Evolutionary conservation across 2,113 vertebrate genomes (phyloP).

Genomic region (Nematolebias whitei): DNA sequence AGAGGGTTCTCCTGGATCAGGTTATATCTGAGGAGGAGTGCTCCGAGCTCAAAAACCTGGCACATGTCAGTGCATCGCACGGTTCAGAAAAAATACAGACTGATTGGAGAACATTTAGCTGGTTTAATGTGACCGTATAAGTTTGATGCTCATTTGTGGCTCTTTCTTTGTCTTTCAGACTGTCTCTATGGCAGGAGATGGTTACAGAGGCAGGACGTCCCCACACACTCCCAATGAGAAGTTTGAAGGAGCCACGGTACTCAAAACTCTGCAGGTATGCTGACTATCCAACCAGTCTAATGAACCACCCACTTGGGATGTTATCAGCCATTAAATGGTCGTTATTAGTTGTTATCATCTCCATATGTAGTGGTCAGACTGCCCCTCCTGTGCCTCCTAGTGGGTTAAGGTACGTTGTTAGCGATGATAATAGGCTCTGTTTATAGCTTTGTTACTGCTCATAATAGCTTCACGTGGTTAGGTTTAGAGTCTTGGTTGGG

Average conservation of each 20-base stretch:
- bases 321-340: too few relatives aligned
- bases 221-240: conserved; percentile 96
- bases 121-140: background rate
- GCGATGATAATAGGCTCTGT: too few relatives aligned
- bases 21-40: conserved; percentile 91
- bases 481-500: too few relatives aligned
- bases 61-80: conserved; percentile 82
- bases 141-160: background rate
- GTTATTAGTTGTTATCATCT: too few relatives aligned
- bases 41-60: conserved; percentile 85
- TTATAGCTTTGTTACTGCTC: too few relatives aligned
- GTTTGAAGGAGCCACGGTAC: conserved; percentile 95
- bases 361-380: too few relatives aligned
- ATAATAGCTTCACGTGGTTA: too few relatives aligned
- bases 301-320: too few relatives aligned
- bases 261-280: conserved; percentile 91
- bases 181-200: conserved; percentile 90
- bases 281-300: too few relatives aligned
- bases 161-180: conserved; percentile 66
- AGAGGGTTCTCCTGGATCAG: conserved; percentile 90
- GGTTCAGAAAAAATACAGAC: background rate
- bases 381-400: too few relatives aligned
- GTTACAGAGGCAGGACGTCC: conserved; percentile 93
- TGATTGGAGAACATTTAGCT: background rate
- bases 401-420: too few relatives aligned